These are phyloP conservation scores for Melanotaenia boesemani DNA, from an alignment of 2,797 vertebrate species.

Conservation along the genomic window DNA sequence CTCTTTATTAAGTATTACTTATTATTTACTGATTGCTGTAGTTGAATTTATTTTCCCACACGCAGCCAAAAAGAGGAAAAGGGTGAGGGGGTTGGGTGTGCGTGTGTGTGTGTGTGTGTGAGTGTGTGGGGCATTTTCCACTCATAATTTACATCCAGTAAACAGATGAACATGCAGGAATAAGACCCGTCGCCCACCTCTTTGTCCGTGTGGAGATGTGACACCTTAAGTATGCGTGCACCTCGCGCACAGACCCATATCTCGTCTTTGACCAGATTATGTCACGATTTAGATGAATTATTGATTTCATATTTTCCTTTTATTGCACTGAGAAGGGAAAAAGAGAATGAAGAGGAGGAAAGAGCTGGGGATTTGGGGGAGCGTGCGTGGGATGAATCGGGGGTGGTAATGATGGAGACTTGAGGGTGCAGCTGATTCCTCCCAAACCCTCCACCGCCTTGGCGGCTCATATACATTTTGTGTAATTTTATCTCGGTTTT, in stretches of 20 bases:
- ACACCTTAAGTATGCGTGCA: conserved; percentile 44
- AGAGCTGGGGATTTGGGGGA: background rate
- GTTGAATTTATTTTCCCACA: conserved; percentile 16
- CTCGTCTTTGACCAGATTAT: conserved; percentile 37
- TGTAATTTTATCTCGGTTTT: background rate
- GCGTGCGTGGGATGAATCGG: background rate
- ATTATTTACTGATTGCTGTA: conserved; percentile 19
- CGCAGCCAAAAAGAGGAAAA: conserved; percentile 15
- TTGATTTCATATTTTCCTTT: conserved; percentile 55
- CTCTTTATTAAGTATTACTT: background rate
- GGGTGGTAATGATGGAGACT: conserved; percentile 1
- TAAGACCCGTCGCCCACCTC: conserved; percentile 49
- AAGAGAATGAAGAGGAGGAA: background rate
- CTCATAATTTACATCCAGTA: conserved; percentile 22
- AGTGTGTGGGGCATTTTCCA: too few species aligned
- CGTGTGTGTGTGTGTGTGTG: background rate
- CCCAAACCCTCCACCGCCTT: background rate
- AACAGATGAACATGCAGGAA: conserved; percentile 36
- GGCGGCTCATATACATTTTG: background rate
- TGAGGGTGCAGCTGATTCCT: conserved; percentile 1
- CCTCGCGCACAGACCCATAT: background rate
- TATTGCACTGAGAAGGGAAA: conserved; percentile 35
- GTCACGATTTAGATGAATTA: conserved; percentile 65
- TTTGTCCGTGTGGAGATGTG: conserved; percentile 74
- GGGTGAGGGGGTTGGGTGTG: background rate